Conservation (phyloP, 2,888 invertebrate species). For the Eupithecia insigniata region DNA sequence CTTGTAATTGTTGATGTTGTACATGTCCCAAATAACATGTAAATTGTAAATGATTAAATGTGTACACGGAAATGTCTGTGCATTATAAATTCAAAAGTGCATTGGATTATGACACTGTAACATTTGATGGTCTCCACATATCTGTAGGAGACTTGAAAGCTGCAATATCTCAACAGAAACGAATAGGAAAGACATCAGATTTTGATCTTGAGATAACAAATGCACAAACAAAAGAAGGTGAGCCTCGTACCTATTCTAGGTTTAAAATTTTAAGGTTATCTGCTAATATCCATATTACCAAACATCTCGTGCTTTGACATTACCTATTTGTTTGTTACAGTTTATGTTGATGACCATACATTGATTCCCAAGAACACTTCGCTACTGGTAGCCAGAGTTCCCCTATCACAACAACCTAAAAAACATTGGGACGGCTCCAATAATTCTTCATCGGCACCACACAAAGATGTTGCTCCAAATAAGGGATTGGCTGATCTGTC, state of each 20-base stretch:
- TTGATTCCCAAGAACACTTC: slow-evolving; percentile 99
- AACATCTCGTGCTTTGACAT: neutral
- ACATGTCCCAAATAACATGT: slow-evolving; percentile 26
- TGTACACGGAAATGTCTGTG: slow-evolving; percentile 90
- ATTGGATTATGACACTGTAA: slow-evolving; percentile 97
- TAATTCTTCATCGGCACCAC: slow-evolving; percentile 74
- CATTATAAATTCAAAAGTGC: slow-evolving; percentile 99
- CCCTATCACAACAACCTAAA: slow-evolving; percentile 90
- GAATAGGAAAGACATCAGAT: slow-evolving; percentile 96
- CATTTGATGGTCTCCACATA: slow-evolving; percentile 98
- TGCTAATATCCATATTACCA: neutral
- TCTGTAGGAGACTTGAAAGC: slow-evolving; percentile 97
- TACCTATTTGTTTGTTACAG: slow-evolving; percentile 79
- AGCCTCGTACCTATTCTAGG: slow-evolving; percentile 16
- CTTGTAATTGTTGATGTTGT: neutral
- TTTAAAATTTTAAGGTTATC: neutral
- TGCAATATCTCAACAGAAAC: slow-evolving; percentile 96
- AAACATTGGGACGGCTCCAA: slow-evolving; percentile 89
- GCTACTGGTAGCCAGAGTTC: slow-evolving; percentile 96
- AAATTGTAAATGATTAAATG: slow-evolving; percentile 36
- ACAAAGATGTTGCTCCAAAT: slow-evolving; percentile 81
- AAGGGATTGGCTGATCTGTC: slow-evolving; percentile 92
- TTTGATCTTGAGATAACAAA: slow-evolving; percentile 98
- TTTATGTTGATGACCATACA: slow-evolving; percentile 94
- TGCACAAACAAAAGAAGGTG: slow-evolving; percentile 98